Conservation (phyloP, 2,797 vertebrate species). For the Brachymystax lenok region DNA sequence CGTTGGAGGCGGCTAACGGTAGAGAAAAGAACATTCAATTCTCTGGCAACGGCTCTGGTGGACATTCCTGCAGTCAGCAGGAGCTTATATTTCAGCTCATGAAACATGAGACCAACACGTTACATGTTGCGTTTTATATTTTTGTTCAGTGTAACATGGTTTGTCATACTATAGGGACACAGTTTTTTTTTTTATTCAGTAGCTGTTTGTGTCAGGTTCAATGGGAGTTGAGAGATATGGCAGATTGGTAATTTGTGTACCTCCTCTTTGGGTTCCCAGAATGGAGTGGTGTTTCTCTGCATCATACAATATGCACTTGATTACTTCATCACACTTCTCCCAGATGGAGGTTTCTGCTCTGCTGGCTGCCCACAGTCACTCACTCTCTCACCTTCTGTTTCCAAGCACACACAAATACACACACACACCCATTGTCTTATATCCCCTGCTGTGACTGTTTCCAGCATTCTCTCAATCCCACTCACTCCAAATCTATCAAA, state of each 20-base stretch:
- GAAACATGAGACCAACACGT: no score
- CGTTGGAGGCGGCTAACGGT: no score
- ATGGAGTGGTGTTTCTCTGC: not conserved
- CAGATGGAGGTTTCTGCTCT: constrained; percentile 3
- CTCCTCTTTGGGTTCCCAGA: not conserved
- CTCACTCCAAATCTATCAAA: not conserved
- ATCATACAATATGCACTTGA: constrained; percentile 4
- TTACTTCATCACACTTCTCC: constrained; percentile 7
- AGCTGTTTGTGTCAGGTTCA: not conserved
- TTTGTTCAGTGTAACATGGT: not conserved
- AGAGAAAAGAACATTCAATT: no score
- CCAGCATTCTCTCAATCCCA: not conserved
- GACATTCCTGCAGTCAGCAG: no score
- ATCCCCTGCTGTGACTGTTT: not conserved
- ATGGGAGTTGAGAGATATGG: not conserved
- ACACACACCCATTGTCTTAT: not conserved
- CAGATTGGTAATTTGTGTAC: not conserved
- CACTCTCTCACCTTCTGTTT: not conserved
- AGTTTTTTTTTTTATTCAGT: not conserved
- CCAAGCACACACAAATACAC: not conserved
- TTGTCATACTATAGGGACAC: not conserved
- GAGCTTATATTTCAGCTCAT: no score
- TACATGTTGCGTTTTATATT: not conserved
- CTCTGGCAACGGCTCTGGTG: no score
- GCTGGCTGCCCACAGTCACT: not conserved